Conservation (phyloP, 2,888 invertebrate species). For the Tupiocoris notatus region DNA sequence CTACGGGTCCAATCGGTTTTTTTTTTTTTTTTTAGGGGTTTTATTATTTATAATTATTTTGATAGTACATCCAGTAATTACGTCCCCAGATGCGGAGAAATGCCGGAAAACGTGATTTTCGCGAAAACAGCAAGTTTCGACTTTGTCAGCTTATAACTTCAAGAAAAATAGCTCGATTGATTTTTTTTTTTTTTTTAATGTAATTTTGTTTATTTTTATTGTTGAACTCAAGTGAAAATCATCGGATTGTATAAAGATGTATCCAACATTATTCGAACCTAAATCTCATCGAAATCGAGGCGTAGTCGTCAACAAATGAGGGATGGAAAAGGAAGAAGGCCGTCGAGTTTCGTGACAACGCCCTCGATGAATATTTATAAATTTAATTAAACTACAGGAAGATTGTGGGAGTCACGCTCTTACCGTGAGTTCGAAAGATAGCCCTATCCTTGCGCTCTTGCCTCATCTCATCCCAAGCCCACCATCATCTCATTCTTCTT, state of each 20-base stretch:
- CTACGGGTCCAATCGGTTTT: too few relatives aligned
- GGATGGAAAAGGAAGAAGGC: neutral
- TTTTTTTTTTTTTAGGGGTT: too few relatives aligned
- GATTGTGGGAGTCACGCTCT: constrained; percentile 41
- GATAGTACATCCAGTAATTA: too few relatives aligned
- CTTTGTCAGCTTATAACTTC: too few relatives aligned
- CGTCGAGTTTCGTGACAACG: constrained; percentile 41
- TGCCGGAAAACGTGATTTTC: too few relatives aligned
- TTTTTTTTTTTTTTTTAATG: neutral
- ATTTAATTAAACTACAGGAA: constrained; percentile 40
- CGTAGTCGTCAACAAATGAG: too few relatives aligned
- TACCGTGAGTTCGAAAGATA: neutral
- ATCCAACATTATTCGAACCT: too few relatives aligned
- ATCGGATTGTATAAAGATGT: neutral
- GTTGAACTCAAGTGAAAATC: neutral
- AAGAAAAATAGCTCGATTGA: too few relatives aligned
- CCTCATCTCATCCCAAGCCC: neutral
- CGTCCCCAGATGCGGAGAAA: too few relatives aligned
- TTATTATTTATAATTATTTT: too few relatives aligned
- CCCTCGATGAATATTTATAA: constrained; percentile 43
- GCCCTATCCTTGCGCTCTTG: neutral
- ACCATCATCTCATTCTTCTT: neutral
- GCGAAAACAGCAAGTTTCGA: too few relatives aligned
- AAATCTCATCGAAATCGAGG: too few relatives aligned
- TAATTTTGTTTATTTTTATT: neutral